These are phyloP conservation scores for Megaceryle alcyon DNA, from an alignment of 2,797 vertebrate species.

Conservation along the genomic window DNA sequence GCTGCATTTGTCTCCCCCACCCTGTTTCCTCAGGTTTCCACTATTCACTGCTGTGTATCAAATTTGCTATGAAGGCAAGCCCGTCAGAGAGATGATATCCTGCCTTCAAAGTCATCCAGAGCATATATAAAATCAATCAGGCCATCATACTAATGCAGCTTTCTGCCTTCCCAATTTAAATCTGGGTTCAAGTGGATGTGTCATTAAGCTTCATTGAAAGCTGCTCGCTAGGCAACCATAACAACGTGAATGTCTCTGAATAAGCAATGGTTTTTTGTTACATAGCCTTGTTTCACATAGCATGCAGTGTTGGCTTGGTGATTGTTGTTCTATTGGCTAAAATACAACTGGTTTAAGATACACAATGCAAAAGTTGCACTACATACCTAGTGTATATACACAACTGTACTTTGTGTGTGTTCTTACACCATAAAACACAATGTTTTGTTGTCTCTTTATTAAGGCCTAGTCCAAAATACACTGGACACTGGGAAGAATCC, in stretches of 20 bases:
- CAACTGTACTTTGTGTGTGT: constrained; percentile 29
- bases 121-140: constrained; percentile 77
- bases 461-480: neutral
- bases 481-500: neutral
- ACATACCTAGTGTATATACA: neutral
- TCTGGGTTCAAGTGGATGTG: constrained; percentile 5
- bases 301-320: neutral
- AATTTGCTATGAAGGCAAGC: constrained; percentile 89
- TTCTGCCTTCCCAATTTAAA: neutral
- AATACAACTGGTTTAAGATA: neutral
- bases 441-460: neutral
- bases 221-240: neutral
- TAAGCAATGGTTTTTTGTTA: neutral
- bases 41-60: constrained; percentile 89
- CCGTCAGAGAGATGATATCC: constrained; percentile 86
- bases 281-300: neutral
- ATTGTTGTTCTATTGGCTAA: neutral
- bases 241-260: neutral
- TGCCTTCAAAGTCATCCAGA: constrained; percentile 90
- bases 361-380: neutral
- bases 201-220: neutral
- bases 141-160: neutral
- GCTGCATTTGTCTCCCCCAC: neutral
- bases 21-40: constrained; percentile 82
- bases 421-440: neutral